Conservation (phyloP, 1,140 invertebrate species). For the Drosophila pruinosa region DNA sequence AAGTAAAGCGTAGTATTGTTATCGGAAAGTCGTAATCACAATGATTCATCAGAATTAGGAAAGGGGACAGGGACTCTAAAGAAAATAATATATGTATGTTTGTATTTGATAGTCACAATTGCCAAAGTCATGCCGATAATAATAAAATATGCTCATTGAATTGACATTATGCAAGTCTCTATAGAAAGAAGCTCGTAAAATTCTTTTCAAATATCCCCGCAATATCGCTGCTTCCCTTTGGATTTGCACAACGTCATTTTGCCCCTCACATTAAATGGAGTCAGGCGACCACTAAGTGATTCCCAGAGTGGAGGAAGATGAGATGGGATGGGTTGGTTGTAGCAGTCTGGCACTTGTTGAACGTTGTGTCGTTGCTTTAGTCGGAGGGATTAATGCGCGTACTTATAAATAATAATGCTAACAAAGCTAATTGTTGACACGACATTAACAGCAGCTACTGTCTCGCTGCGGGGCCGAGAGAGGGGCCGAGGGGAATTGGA, state of each 20-base stretch:
- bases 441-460: conserved; percentile 42
- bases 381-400: conserved; percentile 42
- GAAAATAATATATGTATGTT: conserved; percentile 21
- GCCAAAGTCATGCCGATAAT: conserved; percentile 7
- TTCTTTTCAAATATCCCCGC: neutral
- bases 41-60: conserved; percentile 24
- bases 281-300: conserved; percentile 15
- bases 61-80: conserved; percentile 4
- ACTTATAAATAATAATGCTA: conserved; percentile 54
- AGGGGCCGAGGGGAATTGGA: neutral
- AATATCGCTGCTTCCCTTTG: neutral
- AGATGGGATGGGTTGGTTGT: neutral
- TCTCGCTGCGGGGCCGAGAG: neutral
- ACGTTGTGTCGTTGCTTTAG: conserved; percentile 9
- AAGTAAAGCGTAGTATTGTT: conserved; percentile 2
- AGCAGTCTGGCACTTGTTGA: conserved; percentile 23
- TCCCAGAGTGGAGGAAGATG: neutral
- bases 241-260: conserved; percentile 6
- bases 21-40: conserved; percentile 11
- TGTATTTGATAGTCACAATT: conserved; percentile 9
- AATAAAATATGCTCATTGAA: conserved; percentile 14
- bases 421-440: conserved; percentile 67
- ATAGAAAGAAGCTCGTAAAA: neutral
- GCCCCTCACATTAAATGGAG: neutral
- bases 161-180: conserved; percentile 28